Conservation (phyloP, 2,797 vertebrate species). For the Lagodon rhomboides region DNA sequence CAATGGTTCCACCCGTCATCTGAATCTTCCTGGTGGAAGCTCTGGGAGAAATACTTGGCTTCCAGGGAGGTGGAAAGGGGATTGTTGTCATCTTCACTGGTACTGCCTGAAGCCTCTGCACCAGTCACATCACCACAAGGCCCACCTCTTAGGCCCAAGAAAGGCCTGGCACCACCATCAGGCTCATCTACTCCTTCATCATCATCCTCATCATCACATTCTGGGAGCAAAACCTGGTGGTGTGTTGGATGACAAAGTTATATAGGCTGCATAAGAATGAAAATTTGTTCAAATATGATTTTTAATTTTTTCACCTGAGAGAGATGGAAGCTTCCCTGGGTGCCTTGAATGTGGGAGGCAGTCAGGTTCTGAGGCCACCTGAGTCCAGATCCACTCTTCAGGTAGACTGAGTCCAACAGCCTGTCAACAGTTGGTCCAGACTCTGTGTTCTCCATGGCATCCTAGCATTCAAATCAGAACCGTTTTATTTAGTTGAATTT, state of each 20-base stretch:
- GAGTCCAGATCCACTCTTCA: conserved; percentile 65
- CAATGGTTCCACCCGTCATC: conserved; percentile 80
- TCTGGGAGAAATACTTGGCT: conserved; percentile 87
- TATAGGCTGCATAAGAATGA: background rate
- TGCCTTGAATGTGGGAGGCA: conserved; percentile 68
- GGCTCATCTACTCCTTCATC: conserved; percentile 65
- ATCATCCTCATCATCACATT: conserved; percentile 40
- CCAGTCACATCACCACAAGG: conserved; percentile 67
- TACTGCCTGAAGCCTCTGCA: conserved; percentile 55
- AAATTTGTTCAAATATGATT: background rate
- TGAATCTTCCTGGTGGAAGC: conserved; percentile 74
- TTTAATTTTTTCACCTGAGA: conserved; percentile 60
- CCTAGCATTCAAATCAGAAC: conserved; percentile 65
- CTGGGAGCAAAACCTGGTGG: conserved; percentile 63
- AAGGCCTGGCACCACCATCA: conserved; percentile 65
- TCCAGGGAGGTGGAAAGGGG: conserved; percentile 79
- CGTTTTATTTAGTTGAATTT: background rate
- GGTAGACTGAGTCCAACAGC: conserved; percentile 75
- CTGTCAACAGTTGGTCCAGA: conserved; percentile 48
- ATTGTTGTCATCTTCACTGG: conserved; percentile 66
- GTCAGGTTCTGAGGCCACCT: conserved; percentile 64
- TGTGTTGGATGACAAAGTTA: background rate
- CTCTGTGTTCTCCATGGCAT: conserved; percentile 81
- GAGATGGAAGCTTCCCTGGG: conserved; percentile 72
- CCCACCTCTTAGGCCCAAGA: conserved; percentile 68